Evolutionary conservation across 2,113 vertebrate genomes (phyloP).

Genomic region (Scolopax mira): DNA sequence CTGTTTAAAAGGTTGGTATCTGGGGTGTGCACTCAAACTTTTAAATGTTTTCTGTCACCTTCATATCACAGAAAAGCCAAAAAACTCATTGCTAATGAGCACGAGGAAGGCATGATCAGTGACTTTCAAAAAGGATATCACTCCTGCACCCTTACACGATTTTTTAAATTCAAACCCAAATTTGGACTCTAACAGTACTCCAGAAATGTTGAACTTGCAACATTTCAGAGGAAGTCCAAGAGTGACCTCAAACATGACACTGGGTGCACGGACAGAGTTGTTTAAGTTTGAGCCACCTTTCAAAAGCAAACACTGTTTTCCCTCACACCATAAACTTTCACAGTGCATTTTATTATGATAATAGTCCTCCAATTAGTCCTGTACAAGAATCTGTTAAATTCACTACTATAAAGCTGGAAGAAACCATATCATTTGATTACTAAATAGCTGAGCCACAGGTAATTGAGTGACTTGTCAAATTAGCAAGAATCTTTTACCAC

Average conservation of each 20-base stretch:
- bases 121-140: background rate
- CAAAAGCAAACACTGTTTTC: background rate
- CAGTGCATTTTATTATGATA: background rate
- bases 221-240: background rate
- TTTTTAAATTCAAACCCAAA: background rate
- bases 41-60: background rate
- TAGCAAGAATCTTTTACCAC: background rate
- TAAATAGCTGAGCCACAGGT: background rate
- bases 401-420: accelerated
- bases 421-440: background rate
- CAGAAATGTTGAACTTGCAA: background rate
- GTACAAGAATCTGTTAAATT: background rate
- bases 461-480: background rate
- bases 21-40: accelerated
- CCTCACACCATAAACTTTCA: background rate
- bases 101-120: accelerated
- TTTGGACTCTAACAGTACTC: background rate
- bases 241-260: background rate
- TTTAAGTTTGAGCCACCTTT: background rate
- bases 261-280: accelerated
- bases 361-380: background rate
- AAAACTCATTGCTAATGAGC: accelerated
- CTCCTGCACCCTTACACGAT: background rate
- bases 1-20: background rate
- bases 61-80: background rate